Evolutionary conservation across 2,113 vertebrate species (phyloP), one percentile per base, ranked within the genome.

Genomic region (Neoarius graeffei): DNA sequence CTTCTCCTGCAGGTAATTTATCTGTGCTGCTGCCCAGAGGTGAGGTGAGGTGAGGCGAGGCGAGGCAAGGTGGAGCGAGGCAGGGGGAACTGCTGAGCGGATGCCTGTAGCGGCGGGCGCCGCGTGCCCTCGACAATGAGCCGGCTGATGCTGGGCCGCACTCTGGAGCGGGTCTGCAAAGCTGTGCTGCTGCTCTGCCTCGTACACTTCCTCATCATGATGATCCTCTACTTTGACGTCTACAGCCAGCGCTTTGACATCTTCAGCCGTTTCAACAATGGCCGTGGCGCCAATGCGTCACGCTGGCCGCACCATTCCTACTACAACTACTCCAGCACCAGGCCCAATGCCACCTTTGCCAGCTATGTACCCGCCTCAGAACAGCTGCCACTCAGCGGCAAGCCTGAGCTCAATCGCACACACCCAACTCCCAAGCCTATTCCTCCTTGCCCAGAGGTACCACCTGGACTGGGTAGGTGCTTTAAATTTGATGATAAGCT

Each of bases 101-200:
- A 92, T 92, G 95, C 92, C 93, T 93, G 91, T 93, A 91, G 91
- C 91, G 90, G 79, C 54, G 90, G 86, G 89, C 90, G 91, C 90
- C 91, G 90, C 48, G 88, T 90, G 88, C 88, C 93, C 89, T 94
- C 92, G 96, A 98, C 97, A 98, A 99, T 99, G 98, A 97, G 97
- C 96, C 98, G 98, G 96, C 95, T 99, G 97, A 97, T 98, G 95
- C 95, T 99, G 95, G 98, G 98, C 91, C 96, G 97, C 90, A 99
- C 98, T 93, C 96, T 99, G 96, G 98, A 99, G 97, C 97, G 98
- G 92, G 97, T 99, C 95, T 99, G 98, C 95, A 99, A 99, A 95
- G 98, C 97, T 0, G 98, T 99, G 93, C 96, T 99, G 93, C 95
- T 99, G 91, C 97, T 99, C 86, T 99, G 98, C 96, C 94, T 99